Evolutionary conservation across 2,113 vertebrate species (phyloP), one percentile per base, ranked within the genome.

Genomic region (Apodemus speciosus): DNA sequence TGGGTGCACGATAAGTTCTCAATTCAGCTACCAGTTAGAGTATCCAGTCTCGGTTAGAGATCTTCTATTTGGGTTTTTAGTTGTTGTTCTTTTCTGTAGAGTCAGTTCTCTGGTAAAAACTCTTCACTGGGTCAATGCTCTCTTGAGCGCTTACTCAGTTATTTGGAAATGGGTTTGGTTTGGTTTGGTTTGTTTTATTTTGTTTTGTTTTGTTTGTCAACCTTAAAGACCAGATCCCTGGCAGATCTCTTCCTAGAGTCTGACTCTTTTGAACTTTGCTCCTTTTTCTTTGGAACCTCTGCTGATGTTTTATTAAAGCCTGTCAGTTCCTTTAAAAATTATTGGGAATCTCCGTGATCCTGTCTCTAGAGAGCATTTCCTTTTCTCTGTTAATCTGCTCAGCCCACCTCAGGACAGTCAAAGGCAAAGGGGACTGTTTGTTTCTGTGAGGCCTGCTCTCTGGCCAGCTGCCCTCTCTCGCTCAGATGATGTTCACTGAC

Each of bases 341-440:
- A 2, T 40, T 68, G 25, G 94, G 71, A 77, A 51, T 71, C 88
- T 81, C 1, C 16, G 51, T 35, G 3, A 64, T 81, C 20, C 62
- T 20, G 91, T 77, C 79, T 83, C 46, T 64, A 91, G 53, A 77
- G 62, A 46, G n/a, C 21, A 68, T 91, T 86, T 71, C 51, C 69
- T 86, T 75, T 92, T 76, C n/a, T 76, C 88, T 30, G 68, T 64
- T 46, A 56, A 75, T 80, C 8, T 32, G 32, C 10, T 69, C 71
- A 20, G 43, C 27, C 72, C 13, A 32, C 25, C 38, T 90, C 56
- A 53, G 72, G 89, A 27, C 30, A 40, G 43, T 89, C 69, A 64
- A 62, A 96, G 35, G 49, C 2, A 8, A n/a, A 76, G 4, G 32
- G 71, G 43, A 43, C 43, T 30, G 9, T 69, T 88, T 80, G 40